These are phyloP conservation scores for Stigmatopora argus DNA, from an alignment of 2,113 vertebrate genomes.

Conservation along the genomic window DNA sequence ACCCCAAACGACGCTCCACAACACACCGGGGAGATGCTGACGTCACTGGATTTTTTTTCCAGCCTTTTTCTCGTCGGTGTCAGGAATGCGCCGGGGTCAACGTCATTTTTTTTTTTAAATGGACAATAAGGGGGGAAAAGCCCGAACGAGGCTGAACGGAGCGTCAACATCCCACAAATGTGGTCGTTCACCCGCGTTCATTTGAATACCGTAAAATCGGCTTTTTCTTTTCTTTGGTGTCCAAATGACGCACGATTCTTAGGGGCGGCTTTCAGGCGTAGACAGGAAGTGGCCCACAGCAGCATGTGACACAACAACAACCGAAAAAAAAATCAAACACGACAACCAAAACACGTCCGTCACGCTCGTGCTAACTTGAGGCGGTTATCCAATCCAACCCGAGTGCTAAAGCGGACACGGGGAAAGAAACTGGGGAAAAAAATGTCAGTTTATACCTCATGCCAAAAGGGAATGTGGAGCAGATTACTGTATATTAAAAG, in stretches of 20 bases:
- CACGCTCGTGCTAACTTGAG: background rate
- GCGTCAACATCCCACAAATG: background rate
- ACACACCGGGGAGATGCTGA: constrained; percentile 47
- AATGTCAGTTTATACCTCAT: too few species aligned
- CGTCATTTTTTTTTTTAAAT: background rate
- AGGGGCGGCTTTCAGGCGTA: background rate
- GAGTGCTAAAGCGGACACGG: constrained; percentile 26
- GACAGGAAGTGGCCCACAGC: background rate
- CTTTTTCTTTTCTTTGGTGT: background rate
- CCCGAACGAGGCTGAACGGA: too few species aligned
- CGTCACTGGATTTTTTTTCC: constrained; percentile 55
- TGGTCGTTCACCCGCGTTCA: background rate
- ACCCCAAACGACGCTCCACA: constrained; percentile 33
- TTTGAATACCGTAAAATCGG: background rate
- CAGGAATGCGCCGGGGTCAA: constrained; percentile 56
- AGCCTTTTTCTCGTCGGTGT: constrained; percentile 35
- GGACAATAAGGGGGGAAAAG: background rate
- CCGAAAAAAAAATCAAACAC: background rate
- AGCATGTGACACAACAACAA: background rate
- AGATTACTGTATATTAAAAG: background rate
- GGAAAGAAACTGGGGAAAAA: background rate
- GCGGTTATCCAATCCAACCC: background rate
- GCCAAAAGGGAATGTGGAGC: background rate
- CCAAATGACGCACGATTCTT: background rate
- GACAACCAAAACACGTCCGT: background rate